Percentiles rank a stretch among this genome's conserved stretches.
Evolutionary conservation across 2,888 invertebrate species (phyloP).

Genomic region (Stenolophus ochropezus): DNA sequence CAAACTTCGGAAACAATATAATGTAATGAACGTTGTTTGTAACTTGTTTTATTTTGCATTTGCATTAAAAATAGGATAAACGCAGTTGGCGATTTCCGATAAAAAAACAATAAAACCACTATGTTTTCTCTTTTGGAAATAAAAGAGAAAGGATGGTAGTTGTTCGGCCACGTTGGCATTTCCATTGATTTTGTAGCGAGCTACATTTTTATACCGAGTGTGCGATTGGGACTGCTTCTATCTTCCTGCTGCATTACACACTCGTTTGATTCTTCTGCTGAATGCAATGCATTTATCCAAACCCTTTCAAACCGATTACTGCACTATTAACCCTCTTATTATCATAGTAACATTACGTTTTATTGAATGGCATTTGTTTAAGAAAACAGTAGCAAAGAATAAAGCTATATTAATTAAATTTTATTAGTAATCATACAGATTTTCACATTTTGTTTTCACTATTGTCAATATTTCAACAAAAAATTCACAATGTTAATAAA

Average conservation of each 20-base stretch:
- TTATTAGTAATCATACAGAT: no score
- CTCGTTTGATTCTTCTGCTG: not conserved
- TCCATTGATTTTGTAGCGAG: slow-evolving; percentile 24
- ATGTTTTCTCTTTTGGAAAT: slow-evolving; percentile 22
- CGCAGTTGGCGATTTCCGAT: slow-evolving; percentile 11
- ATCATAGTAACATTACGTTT: no score
- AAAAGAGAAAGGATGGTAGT: slow-evolving; percentile 3
- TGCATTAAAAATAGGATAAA: slow-evolving; percentile 37
- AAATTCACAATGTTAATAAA: no score
- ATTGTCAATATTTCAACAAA: no score
- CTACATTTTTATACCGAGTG: slow-evolving; percentile 1
- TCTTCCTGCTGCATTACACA: slow-evolving; percentile 4
- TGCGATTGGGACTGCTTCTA: not conserved
- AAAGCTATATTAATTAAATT: no score
- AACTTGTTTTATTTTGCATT: slow-evolving; percentile 7
- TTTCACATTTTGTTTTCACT: no score
- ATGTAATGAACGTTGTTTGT: slow-evolving; percentile 32
- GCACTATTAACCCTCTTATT: no score
- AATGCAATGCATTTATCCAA: not conserved
- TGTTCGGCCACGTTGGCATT: slow-evolving; percentile 7
- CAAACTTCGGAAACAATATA: slow-evolving; percentile 1
- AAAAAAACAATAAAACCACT: slow-evolving; percentile 31
- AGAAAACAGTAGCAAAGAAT: no score
- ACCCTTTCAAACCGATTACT: no score
- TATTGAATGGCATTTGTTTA: no score